These are phyloP conservation scores for Automeris io DNA, from an alignment of 2,888 invertebrate genomes.

Conservation along the genomic window DNA sequence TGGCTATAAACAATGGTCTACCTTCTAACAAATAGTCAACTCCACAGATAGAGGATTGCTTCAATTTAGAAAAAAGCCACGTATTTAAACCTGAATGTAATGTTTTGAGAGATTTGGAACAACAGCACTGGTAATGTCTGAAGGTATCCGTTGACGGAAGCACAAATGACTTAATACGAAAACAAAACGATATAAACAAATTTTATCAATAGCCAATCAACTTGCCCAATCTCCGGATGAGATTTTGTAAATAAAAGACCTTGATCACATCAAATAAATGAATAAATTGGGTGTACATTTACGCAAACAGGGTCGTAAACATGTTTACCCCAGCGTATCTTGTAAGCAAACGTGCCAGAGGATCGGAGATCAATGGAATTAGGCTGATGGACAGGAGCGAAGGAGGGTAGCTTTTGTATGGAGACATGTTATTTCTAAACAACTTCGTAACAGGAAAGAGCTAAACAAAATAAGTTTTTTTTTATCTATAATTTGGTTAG, in stretches of 20 bases:
- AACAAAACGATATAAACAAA: conserved; percentile 1
- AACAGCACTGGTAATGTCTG: too few relatives aligned
- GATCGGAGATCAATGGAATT: not conserved
- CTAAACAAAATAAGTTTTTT: too few relatives aligned
- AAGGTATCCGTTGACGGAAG: too few relatives aligned
- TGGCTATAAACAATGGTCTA: too few relatives aligned
- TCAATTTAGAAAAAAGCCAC: too few relatives aligned
- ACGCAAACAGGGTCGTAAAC: conserved; percentile 31
- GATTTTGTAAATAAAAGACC: conserved; percentile 10
- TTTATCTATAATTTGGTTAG: too few relatives aligned
- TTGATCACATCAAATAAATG: conserved; percentile 21
- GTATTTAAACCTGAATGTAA: too few relatives aligned
- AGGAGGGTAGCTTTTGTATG: not conserved
- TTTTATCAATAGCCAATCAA: conserved; percentile 5
- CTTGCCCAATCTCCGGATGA: conserved; percentile 15
- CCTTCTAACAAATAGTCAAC: too few relatives aligned
- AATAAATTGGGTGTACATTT: conserved; percentile 23
- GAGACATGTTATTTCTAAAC: not conserved
- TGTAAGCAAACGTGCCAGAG: not conserved
- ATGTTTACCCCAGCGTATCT: conserved; percentile 25
- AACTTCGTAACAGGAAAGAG: too few relatives aligned
- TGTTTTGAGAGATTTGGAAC: too few relatives aligned
- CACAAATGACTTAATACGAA: too few relatives aligned
- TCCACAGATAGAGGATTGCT: too few relatives aligned
- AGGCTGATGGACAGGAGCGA: not conserved